Evolutionary conservation across 2,797 vertebrate genomes (phyloP), one percentile per base, ranked within the genome.

Genomic region (Echeneis naucrates): DNA sequence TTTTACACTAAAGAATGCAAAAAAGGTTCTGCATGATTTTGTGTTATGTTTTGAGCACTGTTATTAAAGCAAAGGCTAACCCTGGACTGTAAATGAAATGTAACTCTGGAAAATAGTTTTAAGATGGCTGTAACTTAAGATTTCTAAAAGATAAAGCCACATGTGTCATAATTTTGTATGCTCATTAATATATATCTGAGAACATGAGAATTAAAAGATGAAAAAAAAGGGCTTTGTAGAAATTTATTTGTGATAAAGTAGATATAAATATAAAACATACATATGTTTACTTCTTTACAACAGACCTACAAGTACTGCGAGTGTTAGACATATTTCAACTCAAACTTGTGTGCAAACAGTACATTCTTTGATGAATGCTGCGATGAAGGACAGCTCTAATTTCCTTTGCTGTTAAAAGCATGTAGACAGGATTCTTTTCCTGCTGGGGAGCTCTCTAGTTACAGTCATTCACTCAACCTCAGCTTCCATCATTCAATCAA

Each of bases 211-310:
- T 77, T 68, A 81, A 89, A 78, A n/a, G n/a, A 58, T 56, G 5
- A 71, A 16, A 65, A 57, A 45, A 63, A 53, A 79, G 52, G 0
- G 47, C 51, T 83, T 81, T 91, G 82, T 94, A 94, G 77, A 94
- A 93, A 93, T 93, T 93, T 94, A 95, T 94, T 94, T 87, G 86
- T 87, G 87, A 93, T 94, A 92, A 90, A 90, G 81, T 83, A 86
- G 91, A 77, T 94, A 95, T 95, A 94, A 95, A 95, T 95, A 94
- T 92, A 94, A 94, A 94, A 94, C 89, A 92, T 89, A 91, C 86
- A 89, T 85, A 80, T 89, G 90, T 91, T 89, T 68, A 91, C 78
- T 74, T 91, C 79, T 93, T 90, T 92, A 94, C 92, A 94, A 92
- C 80, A 83, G 74, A 81, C 26, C 79, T 91, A 91, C 80, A 88